Base-by-base conservation (phyloP, 2,113 vertebrate genomes). In the Mugil cephalus region DNA sequence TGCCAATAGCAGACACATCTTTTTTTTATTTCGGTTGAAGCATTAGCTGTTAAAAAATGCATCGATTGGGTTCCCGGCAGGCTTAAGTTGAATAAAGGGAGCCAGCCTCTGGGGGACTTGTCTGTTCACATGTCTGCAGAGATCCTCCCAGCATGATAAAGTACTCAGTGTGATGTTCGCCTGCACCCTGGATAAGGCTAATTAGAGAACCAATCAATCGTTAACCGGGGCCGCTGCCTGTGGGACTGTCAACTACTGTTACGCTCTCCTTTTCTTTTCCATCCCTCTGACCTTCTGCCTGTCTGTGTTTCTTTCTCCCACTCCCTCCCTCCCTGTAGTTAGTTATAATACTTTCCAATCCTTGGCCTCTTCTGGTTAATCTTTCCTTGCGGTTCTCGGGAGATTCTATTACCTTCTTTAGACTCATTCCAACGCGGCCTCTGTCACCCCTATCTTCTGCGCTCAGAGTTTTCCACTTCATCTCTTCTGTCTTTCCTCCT, bases 131-230 rank as follows among this genome's bases (percentile, higher is more conserved):
- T 84, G 82, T 87, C 72, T 66, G 60, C 69, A 74, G 61, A 82
- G 77, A 89, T 78, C 69, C 61, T 58, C 84, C 43, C 88, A 87
- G 81, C 80, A 74, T 84, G 83, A 85, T 88, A 60, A 90, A 91
- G 81, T 75, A 78, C 82, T 85, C 81, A 63, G 77, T 72, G 75
- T 84, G 83, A 88, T 89, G 83, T 89, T 70, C 36, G 12, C 62
- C 69, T 80, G 68, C 82, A 78, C 71, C 58, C 67, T 84, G 73
- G 65, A 87, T 87, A 84, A 83, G 79, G 68, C 71, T 90, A 92
- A 93, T 93, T 91, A 91, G 77, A 85, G 82, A 83, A 88, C 83
- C 78, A 80, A 91, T 94, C 88, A 88, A 82, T 92, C 77, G 64
- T 86, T 75, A 80, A 79, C 69, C 51, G 68, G 50, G 74, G 80